Evolutionary conservation across 2,113 vertebrate species (phyloP).

Genomic region (Cervus canadensis): DNA sequence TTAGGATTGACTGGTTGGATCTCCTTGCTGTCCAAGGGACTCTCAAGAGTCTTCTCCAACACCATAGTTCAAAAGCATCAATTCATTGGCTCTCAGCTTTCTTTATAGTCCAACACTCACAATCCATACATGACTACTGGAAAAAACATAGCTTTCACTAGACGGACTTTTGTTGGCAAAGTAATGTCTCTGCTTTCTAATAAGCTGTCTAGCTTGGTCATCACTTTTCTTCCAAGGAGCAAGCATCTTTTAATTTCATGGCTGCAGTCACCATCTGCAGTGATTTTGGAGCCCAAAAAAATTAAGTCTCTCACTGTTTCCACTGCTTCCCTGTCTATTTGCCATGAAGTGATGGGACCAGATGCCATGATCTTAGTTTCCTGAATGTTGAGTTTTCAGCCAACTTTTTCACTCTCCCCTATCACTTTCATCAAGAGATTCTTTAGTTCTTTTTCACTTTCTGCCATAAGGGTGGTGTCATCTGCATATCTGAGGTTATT

Average conservation of each 20-base stretch:
- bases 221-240: not conserved
- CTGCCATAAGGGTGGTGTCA: not conserved
- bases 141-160: not conserved
- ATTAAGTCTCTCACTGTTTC: not conserved
- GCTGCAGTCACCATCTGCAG: not conserved
- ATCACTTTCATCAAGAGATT: not conserved
- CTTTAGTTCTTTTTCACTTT: not conserved
- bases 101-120: not conserved
- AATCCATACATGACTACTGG: not conserved
- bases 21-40: not conserved
- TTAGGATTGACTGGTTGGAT: not conserved
- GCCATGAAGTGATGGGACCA: not conserved
- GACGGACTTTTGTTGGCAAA: rapidly evolving
- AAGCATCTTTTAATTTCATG: not conserved
- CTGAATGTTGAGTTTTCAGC: not conserved
- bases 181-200: not conserved
- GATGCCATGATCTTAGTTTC: not conserved
- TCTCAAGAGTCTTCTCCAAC: not conserved
- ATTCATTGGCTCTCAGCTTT: not conserved
- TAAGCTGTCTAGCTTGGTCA: not conserved
- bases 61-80: not conserved
- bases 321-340: not conserved
- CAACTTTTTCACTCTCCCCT: not conserved
- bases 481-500: not conserved
- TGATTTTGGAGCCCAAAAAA: not conserved